phyloP scores from a whole-genome alignment of 2,113 vertebrate species.

The Eulemur macaco region DNA sequence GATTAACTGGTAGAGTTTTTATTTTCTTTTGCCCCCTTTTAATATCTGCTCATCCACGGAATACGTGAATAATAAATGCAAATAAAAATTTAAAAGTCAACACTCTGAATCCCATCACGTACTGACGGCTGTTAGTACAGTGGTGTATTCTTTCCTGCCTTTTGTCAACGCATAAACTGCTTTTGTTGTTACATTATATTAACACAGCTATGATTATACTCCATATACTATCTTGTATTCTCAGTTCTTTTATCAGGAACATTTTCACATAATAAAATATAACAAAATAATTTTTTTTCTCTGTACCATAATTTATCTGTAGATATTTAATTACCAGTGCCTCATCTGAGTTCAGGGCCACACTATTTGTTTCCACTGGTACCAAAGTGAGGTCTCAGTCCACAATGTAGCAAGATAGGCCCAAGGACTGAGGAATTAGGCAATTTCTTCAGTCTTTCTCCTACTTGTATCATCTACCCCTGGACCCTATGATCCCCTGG shows the following conservation, averaged over 20 bases:
- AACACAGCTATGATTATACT: background rate
- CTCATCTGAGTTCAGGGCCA: background rate
- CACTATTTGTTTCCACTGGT: background rate
- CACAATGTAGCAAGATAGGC: background rate
- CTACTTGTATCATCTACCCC: background rate
- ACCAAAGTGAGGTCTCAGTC: background rate
- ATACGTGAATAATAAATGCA: background rate
- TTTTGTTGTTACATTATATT: background rate
- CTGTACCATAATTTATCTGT: background rate
- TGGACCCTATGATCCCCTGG: background rate
- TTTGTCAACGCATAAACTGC: background rate
- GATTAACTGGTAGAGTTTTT: background rate
- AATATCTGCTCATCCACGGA: background rate
- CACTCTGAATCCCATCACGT: background rate
- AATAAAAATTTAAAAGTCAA: background rate
- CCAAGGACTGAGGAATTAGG: background rate
- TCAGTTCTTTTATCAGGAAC: background rate
- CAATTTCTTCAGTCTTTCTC: background rate
- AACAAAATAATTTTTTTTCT: background rate
- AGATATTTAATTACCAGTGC: background rate
- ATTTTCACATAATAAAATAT: slow-evolving; percentile 9
- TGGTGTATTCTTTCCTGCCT: background rate
- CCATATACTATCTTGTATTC: background rate
- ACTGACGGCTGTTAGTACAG: background rate
- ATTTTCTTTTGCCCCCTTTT: background rate